phyloP scores from a whole-genome alignment of 2,888 invertebrate genomes.

The Tiliacea aurago region DNA sequence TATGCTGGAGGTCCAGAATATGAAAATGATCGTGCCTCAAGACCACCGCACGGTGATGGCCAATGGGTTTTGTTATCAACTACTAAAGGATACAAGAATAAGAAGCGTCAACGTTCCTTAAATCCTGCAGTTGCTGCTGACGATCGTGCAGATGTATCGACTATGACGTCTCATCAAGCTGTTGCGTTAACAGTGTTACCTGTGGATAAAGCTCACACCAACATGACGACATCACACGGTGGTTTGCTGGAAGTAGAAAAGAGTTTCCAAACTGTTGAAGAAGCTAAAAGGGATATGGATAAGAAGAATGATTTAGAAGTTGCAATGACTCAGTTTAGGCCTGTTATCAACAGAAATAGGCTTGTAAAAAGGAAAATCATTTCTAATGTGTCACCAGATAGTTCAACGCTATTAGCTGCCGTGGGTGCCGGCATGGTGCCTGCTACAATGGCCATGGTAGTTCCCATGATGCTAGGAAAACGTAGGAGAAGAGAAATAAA shows the following conservation, averaged over 20 bases:
- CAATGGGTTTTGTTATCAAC: constrained; percentile 95
- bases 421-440: constrained; percentile 95
- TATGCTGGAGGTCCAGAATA: constrained; percentile 85
- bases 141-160: constrained; percentile 75
- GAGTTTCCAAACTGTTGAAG: constrained; percentile 93
- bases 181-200: constrained; percentile 94
- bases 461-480: constrained; percentile 93
- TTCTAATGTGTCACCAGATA: constrained; percentile 85
- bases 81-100: constrained; percentile 93
- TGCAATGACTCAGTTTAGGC: constrained; percentile 76
- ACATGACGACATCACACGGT: constrained; percentile 93
- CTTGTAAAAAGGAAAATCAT: constrained; percentile 80
- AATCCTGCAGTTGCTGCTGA: constrained; percentile 68
- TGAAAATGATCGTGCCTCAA: constrained; percentile 88
- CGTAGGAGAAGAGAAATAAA: constrained; percentile 79
- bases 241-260: constrained; percentile 94
- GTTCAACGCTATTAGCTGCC: constrained; percentile 92
- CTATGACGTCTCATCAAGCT: constrained; percentile 88
- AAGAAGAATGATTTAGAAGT: constrained; percentile 81
- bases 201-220: constrained; percentile 91
- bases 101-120: constrained; percentile 85
- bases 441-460: constrained; percentile 95
- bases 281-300: constrained; percentile 87
- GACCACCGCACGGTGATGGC: constrained; percentile 93
- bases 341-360: constrained; percentile 77